Evolutionary conservation across 53 echinoderm and acorn worm species (phyloP).

Genomic region (Henricia sp.): DNA sequence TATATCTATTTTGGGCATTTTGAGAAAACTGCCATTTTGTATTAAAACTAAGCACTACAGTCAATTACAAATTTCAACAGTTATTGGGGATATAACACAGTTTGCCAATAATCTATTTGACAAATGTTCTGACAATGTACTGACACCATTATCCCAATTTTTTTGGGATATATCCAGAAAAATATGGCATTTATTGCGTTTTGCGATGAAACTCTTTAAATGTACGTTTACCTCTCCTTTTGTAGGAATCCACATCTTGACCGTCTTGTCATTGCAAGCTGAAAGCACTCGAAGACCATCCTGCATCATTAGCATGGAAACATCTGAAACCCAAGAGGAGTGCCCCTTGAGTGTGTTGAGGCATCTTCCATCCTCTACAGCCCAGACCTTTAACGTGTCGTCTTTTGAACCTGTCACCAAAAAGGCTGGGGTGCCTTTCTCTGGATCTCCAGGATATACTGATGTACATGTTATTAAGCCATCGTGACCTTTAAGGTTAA

Average conservation of each 20-base stretch:
- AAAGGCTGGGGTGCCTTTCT: constrained; percentile 8
- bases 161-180: too few relatives aligned
- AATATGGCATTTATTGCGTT: too few relatives aligned
- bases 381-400: constrained; percentile 82
- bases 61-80: too few relatives aligned
- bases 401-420: constrained; percentile 85
- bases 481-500: constrained; percentile 55
- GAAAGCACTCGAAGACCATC: constrained; percentile 60
- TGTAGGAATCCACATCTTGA: constrained; percentile 82
- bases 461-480: constrained; percentile 65
- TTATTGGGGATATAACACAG: too few relatives aligned
- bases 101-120: too few relatives aligned
- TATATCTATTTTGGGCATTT: too few relatives aligned
- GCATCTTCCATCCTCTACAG: constrained; percentile 28
- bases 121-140: too few relatives aligned
- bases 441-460: constrained; percentile 16
- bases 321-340: constrained; percentile 94
- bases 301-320: constrained; percentile 39
- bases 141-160: too few relatives aligned
- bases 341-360: constrained; percentile 87
- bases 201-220: too few relatives aligned
- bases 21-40: too few relatives aligned
- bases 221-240: constrained; percentile 61
- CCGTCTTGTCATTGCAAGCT: constrained; percentile 88
- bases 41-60: too few relatives aligned